Conservation (phyloP, 2,113 vertebrate genomes). For the Seriola dumerili region DNA sequence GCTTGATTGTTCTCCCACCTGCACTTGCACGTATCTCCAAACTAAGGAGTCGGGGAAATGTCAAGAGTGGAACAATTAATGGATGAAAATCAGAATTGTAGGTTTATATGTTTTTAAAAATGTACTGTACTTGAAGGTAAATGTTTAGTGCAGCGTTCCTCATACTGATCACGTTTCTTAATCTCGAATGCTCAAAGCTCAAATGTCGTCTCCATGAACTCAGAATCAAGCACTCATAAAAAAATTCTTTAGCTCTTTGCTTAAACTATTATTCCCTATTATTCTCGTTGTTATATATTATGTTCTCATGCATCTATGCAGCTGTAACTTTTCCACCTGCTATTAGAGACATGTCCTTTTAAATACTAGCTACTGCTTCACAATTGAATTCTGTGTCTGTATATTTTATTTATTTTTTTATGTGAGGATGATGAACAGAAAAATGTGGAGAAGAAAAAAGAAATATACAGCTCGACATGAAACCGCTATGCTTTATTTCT, state of each 20-base stretch:
- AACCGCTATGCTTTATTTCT: not conserved
- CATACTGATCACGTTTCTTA: too few species aligned
- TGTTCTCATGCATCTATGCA: not conserved
- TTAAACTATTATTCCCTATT: not conserved
- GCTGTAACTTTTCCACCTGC: not conserved
- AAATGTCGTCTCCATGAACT: too few species aligned
- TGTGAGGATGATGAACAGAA: not conserved
- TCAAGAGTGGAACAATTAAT: not conserved
- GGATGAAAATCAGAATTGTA: not conserved
- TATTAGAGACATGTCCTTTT: too few species aligned
- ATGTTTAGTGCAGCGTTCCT: too few species aligned
- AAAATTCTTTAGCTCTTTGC: too few species aligned
- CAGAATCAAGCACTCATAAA: too few species aligned
- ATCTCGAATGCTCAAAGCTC: too few species aligned
- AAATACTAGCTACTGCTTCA: not conserved
- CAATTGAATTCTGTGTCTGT: not conserved
- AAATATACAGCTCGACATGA: not conserved
- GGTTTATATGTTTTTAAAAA: not conserved
- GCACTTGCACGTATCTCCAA: not conserved
- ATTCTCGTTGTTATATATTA: not conserved
- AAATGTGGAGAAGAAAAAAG: not conserved
- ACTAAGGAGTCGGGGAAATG: not conserved
- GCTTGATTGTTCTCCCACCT: not conserved
- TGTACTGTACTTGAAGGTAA: too few species aligned
- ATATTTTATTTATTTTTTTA: not conserved